Evolutionary conservation across 2,888 invertebrate genomes (phyloP).

Genomic region (Megalurothrips usitatus): DNA sequence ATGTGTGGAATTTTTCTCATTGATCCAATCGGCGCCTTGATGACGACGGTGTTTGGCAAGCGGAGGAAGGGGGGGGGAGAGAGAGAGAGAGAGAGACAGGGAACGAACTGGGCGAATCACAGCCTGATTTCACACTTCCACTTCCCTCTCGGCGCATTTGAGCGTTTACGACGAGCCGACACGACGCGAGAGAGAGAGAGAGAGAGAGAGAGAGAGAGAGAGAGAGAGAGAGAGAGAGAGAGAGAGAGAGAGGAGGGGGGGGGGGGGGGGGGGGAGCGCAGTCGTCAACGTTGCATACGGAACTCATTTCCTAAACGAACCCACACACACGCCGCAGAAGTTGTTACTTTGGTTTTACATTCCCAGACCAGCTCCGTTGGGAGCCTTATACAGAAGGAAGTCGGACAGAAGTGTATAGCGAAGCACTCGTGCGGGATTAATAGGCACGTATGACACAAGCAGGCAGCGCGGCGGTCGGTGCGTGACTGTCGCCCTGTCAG

Average conservation of each 20-base stretch:
- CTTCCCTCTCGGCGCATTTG: not conserved
- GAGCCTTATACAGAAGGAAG: too few relatives aligned
- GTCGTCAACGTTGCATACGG: not conserved
- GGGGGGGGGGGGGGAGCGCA: not conserved
- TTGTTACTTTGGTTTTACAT: too few relatives aligned
- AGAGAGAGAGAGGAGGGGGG: not conserved
- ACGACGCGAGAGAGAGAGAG: too few relatives aligned
- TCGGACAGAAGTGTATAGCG: too few relatives aligned
- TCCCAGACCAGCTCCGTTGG: too few relatives aligned
- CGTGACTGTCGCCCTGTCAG: too few relatives aligned
- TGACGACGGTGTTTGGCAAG: too few relatives aligned
- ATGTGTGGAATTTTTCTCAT: slow-evolving; percentile 14
- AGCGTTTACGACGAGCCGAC: not conserved
- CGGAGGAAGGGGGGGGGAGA: not conserved
- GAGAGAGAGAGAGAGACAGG: not conserved
- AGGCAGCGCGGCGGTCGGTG: too few relatives aligned
- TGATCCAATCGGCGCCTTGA: not conserved
- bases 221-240: slow-evolving; percentile 3
- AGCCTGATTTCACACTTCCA: not conserved
- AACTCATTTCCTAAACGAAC: too few relatives aligned
- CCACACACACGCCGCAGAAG: too few relatives aligned
- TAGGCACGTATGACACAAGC: too few relatives aligned
- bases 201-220: slow-evolving; percentile 1
- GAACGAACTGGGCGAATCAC: not conserved
- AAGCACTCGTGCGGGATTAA: too few relatives aligned